Percentiles rank a stretch among this genome's conserved stretches.
These are phyloP conservation scores for Carettochelys insculpta DNA, from an alignment of 2,113 vertebrate species.

Conservation along the genomic window DNA sequence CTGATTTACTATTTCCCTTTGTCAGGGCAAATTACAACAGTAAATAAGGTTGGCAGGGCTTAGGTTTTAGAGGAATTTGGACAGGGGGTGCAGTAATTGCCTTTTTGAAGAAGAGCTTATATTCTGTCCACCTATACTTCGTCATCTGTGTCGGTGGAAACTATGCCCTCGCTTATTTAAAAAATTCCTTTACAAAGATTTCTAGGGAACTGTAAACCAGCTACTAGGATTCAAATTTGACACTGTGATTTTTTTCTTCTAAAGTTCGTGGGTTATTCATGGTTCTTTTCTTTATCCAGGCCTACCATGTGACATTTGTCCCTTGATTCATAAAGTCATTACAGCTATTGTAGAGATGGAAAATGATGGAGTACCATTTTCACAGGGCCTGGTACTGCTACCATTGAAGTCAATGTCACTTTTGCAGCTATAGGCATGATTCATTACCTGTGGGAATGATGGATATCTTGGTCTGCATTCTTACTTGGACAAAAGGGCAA, in stretches of 20 bases:
- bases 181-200: background rate
- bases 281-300: background rate
- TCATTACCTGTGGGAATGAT: background rate
- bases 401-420: background rate
- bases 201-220: background rate
- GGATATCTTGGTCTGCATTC: background rate
- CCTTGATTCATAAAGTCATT: fast-evolving
- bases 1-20: conserved; percentile 30
- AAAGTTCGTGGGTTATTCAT: background rate
- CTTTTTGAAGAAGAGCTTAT: background rate
- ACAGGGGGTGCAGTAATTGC: background rate
- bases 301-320: background rate
- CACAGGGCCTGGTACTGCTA: fast-evolving
- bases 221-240: background rate
- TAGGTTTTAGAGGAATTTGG: background rate
- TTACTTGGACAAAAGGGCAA: fast-evolving
- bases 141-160: background rate
- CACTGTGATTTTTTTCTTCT: background rate
- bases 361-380: background rate
- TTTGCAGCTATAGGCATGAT: fast-evolving
- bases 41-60: background rate
- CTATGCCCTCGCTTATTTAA: fast-evolving
- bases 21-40: conserved; percentile 14
- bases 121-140: background rate
- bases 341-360: background rate